phyloP scores from a whole-genome alignment of 2,888 invertebrate genomes.

The Tethea ocularis region DNA sequence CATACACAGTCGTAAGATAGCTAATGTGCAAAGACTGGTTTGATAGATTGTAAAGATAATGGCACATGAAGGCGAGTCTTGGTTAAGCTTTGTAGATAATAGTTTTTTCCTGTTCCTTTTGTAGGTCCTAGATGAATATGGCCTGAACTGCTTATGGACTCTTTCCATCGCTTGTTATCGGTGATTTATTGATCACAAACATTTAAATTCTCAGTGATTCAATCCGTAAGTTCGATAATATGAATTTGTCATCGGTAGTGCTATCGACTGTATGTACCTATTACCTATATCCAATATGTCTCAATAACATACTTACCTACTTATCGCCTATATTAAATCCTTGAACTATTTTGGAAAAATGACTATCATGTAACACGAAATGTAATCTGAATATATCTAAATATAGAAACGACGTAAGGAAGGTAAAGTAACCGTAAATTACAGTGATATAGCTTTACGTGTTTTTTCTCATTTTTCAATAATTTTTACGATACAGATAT shows the following conservation, averaged over 20 bases:
- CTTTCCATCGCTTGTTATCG: background rate
- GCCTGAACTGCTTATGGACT: background rate
- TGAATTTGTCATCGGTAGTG: background rate
- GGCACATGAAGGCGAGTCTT: background rate
- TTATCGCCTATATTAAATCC: too few species aligned
- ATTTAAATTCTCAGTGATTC: background rate
- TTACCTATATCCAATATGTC: too few species aligned
- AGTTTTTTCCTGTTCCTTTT: background rate
- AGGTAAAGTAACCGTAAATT: too few species aligned
- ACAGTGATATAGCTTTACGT: too few species aligned
- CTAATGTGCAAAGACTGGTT: background rate
- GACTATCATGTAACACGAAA: too few species aligned
- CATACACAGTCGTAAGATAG: background rate
- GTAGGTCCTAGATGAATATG: background rate
- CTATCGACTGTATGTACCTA: too few species aligned
- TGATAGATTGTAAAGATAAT: background rate
- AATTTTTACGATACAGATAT: too few species aligned
- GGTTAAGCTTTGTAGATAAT: background rate
- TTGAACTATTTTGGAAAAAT: too few species aligned
- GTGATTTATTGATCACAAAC: background rate
- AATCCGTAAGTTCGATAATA: background rate
- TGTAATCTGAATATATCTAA: too few species aligned
- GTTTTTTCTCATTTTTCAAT: too few species aligned
- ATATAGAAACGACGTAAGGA: too few species aligned
- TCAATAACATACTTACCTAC: too few species aligned